These are phyloP conservation scores for Sarcophaga peregrina DNA, from an alignment of 1,140 invertebrate genomes.

Conservation along the genomic window DNA sequence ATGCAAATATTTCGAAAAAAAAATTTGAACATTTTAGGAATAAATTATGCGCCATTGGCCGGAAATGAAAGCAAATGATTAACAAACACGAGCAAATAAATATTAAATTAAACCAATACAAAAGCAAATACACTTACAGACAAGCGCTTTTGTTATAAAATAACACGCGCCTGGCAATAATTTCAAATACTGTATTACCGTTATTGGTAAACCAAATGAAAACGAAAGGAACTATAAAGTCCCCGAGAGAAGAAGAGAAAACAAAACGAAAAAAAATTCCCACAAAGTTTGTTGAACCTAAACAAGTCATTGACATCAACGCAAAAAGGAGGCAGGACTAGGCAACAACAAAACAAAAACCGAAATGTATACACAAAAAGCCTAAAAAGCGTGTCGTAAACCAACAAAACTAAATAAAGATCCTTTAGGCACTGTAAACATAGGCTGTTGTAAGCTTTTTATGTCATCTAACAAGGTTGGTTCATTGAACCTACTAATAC, in stretches of 20 bases:
- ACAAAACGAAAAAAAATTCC: neutral
- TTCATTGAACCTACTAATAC: no score
- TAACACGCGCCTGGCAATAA: no score
- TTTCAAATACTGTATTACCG: no score
- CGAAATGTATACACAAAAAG: no score
- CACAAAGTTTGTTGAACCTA: slow-evolving; percentile 41
- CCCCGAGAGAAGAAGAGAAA: neutral
- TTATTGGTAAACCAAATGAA: slow-evolving; percentile 5
- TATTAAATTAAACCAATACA: neutral
- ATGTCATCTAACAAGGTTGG: no score
- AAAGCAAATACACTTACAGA: slow-evolving; percentile 3
- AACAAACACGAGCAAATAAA: neutral
- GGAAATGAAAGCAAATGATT: neutral
- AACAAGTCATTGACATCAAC: neutral
- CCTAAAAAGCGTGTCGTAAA: no score
- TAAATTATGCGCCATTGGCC: neutral
- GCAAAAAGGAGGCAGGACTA: neutral
- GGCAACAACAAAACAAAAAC: no score
- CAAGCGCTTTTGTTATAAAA: neutral
- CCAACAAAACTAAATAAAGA: no score
- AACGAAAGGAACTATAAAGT: neutral
- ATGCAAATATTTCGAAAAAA: neutral
- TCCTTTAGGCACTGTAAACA: no score
- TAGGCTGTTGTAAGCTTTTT: no score
- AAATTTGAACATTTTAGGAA: slow-evolving; percentile 4